These are phyloP conservation scores for Hemichromis elongatus DNA, from an alignment of 2,113 vertebrate species.

Conservation along the genomic window DNA sequence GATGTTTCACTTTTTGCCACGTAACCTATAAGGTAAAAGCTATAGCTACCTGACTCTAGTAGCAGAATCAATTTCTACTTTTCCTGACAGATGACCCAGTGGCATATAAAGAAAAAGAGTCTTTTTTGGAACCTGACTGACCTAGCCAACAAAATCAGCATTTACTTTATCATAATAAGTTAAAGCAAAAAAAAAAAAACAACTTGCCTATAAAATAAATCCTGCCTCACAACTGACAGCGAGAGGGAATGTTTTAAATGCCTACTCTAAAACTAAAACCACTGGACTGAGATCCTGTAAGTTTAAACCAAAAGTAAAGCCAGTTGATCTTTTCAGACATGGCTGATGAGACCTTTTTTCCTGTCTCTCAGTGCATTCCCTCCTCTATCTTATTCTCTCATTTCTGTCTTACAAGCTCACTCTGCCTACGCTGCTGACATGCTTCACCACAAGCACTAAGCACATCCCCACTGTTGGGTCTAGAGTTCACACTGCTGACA, in stretches of 20 bases:
- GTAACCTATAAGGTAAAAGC: background rate
- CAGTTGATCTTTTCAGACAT: conserved; percentile 41
- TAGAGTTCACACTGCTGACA: conserved; percentile 54
- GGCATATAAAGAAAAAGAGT: background rate
- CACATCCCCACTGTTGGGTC: conserved; percentile 44
- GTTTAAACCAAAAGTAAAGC: conserved; percentile 4
- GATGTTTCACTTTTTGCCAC: background rate
- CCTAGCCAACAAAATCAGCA: background rate
- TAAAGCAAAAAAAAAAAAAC: background rate
- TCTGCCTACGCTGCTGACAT: conserved; percentile 31
- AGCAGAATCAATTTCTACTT: background rate
- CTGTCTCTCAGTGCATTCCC: background rate
- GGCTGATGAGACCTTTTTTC: conserved; percentile 22
- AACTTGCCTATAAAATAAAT: conserved; percentile 16
- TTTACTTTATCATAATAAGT: background rate
- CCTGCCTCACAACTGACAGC: conserved; percentile 1
- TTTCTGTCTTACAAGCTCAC: conserved; percentile 44
- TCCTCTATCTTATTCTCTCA: conserved; percentile 26
- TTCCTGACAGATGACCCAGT: background rate
- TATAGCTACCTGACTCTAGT: background rate
- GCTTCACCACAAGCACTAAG: conserved; percentile 59
- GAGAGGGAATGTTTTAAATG: conserved; percentile 3
- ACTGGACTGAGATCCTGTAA: conserved; percentile 43
- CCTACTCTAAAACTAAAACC: background rate
- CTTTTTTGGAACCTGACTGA: background rate